phyloP scores from a whole-genome alignment of 2,113 vertebrate genomes.

The Petromus typicus region DNA sequence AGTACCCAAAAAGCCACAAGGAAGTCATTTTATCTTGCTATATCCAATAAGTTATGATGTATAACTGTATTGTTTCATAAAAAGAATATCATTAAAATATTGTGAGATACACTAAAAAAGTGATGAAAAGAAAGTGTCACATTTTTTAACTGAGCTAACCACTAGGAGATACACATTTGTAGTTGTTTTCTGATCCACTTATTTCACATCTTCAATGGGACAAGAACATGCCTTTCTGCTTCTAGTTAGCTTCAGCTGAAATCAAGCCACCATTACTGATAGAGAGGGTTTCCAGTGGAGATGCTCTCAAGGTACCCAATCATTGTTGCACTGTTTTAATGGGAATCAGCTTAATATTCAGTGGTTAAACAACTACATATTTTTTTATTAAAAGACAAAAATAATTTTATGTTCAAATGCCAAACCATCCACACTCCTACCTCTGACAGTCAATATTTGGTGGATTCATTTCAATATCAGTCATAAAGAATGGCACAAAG shows the following conservation, averaged over 20 bases:
- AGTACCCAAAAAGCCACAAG: not conserved
- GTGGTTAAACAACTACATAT: not conserved
- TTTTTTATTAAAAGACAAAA: not conserved
- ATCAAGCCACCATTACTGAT: not conserved
- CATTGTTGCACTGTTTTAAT: not conserved
- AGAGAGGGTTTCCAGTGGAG: not conserved
- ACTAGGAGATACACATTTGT: not conserved
- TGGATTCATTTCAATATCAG: not conserved
- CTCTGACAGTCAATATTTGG: not conserved
- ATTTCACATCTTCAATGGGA: not conserved
- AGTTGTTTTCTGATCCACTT: not conserved
- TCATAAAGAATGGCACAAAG: not conserved
- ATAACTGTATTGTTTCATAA: not conserved
- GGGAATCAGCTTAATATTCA: not conserved
- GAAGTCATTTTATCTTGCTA: not conserved
- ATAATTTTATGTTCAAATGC: not conserved
- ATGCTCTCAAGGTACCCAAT: not conserved
- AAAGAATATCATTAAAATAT: not conserved
- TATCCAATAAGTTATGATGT: not conserved
- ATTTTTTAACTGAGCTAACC: not conserved
- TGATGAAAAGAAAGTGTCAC: not conserved
- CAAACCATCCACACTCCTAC: accelerated
- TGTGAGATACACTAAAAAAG: not conserved
- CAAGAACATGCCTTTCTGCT: not conserved
- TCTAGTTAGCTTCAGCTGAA: not conserved